These are phyloP conservation scores for Drosophila santomea DNA, from an alignment of 1,140 invertebrate genomes.

Conservation along the genomic window DNA sequence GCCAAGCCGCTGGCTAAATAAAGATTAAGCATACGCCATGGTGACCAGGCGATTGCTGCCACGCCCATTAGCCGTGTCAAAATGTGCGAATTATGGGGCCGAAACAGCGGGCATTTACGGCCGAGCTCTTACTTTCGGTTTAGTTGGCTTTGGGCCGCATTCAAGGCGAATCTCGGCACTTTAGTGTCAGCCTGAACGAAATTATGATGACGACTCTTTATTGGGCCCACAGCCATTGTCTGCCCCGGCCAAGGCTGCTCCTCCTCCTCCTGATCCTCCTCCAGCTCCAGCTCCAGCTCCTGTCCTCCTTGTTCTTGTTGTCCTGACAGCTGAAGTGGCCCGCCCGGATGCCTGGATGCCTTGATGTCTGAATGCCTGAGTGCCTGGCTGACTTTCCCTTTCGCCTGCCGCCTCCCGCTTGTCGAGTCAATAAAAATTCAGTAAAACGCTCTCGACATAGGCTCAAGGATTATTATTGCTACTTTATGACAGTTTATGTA, in stretches of 20 bases:
- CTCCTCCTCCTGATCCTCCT: not conserved
- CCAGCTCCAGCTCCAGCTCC: not conserved
- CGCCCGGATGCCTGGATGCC: slow-evolving; percentile 34
- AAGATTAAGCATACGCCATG: slow-evolving; percentile 70
- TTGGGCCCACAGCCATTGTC: slow-evolving; percentile 65
- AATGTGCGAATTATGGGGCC: slow-evolving; percentile 78
- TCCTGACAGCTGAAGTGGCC: slow-evolving; percentile 51
- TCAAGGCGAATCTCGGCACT: slow-evolving; percentile 17
- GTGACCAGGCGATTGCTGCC: slow-evolving; percentile 46
- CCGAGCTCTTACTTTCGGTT: slow-evolving; percentile 36
- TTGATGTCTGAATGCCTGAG: slow-evolving; percentile 21
- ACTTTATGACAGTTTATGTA: slow-evolving; percentile 75
- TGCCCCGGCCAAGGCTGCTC: slow-evolving; percentile 13
- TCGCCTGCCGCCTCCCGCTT: not conserved
- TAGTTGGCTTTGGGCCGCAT: slow-evolving; percentile 23
- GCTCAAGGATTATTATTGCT: slow-evolving; percentile 80
- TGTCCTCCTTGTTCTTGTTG: slow-evolving; percentile 43
- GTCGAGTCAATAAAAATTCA: slow-evolving; percentile 80
- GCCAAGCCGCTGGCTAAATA: slow-evolving; percentile 57
- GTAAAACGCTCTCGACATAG: slow-evolving; percentile 77
- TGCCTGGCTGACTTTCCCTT: slow-evolving; percentile 10
- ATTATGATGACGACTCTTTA: slow-evolving; percentile 80
- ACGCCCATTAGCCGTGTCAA: slow-evolving; percentile 68
- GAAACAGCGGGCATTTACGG: slow-evolving; percentile 72
- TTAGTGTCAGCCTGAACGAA: slow-evolving; percentile 61